phyloP scores from a whole-genome alignment of 2,888 invertebrate genomes.

The Orthosia incerta region DNA sequence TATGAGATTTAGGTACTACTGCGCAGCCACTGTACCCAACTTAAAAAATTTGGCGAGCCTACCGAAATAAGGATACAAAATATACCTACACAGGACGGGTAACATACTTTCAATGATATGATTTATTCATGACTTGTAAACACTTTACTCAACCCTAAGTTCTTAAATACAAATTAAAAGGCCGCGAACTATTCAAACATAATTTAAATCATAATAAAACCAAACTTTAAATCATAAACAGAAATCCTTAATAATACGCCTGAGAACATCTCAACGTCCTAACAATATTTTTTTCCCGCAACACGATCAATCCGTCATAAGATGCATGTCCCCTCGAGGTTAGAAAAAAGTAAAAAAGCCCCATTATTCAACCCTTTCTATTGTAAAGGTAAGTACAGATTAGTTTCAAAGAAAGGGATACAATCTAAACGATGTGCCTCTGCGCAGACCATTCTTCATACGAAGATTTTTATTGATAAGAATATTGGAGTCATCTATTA shows the following conservation, averaged over 20 bases:
- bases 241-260: slow-evolving; percentile 45
- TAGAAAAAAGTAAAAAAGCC: slow-evolving; percentile 78
- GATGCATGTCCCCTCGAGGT: slow-evolving; percentile 73
- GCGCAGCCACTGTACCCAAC: too few species aligned
- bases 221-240: slow-evolving; percentile 22
- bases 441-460: slow-evolving; percentile 84
- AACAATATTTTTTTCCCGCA: slow-evolving; percentile 71
- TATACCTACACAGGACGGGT: too few species aligned
- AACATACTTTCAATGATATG: neutral
- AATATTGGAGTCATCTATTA: slow-evolving; percentile 82
- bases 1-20: too few species aligned
- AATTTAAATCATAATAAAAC: slow-evolving; percentile 35
- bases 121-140: slow-evolving; percentile 16
- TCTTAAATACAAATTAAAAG: slow-evolving; percentile 6
- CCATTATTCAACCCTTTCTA: slow-evolving; percentile 86
- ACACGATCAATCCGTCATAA: slow-evolving; percentile 86
- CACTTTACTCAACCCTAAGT: slow-evolving; percentile 1
- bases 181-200: slow-evolving; percentile 17
- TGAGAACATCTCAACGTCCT: slow-evolving; percentile 68
- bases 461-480: slow-evolving; percentile 88
- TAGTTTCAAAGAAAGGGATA: slow-evolving; percentile 88
- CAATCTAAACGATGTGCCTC: slow-evolving; percentile 88
- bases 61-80: neutral
- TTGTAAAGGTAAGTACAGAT: slow-evolving; percentile 82
- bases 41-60: too few species aligned